These are phyloP conservation scores for Machimus rusticus DNA, from an alignment of 2,888 invertebrate genomes.

Conservation along the genomic window DNA sequence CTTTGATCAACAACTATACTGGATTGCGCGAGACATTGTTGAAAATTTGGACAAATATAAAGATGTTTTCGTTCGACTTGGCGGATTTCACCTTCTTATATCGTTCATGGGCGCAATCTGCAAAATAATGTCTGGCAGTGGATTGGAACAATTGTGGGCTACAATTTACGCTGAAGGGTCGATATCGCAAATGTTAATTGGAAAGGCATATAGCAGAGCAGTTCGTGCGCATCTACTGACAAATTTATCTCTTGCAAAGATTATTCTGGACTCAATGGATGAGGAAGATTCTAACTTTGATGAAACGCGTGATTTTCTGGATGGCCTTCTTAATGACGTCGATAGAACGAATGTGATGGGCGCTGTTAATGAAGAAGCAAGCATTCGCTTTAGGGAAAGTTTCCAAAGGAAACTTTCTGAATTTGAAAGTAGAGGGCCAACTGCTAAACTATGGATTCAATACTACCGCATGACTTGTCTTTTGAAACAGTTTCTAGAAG, in stretches of 20 bases:
- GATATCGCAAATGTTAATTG: neutral
- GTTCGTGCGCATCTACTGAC: neutral
- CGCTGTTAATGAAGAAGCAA: neutral
- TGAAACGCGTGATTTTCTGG: conserved; percentile 5
- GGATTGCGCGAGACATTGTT: neutral
- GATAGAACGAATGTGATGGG: neutral
- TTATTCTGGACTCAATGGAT: conserved; percentile 17
- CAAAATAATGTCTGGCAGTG: conserved; percentile 27
- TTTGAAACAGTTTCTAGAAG: conserved; percentile 20
- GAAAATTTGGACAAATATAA: neutral
- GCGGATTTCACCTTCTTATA: neutral
- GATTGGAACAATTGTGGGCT: neutral
- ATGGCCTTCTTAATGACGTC: neutral
- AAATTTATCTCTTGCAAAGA: neutral
- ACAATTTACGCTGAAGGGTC: conserved; percentile 13
- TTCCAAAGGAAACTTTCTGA: neutral
- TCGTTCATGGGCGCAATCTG: neutral
- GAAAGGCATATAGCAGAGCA: neutral
- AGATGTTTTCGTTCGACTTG: neutral
- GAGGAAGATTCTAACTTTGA: neutral
- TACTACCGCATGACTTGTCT: conserved; percentile 4
- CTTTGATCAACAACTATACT: neutral
- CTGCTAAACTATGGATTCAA: conserved; percentile 20
- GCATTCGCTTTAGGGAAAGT: neutral
- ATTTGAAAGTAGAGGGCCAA: neutral